Conservation (phyloP, 2,113 vertebrate species). For the Carollia perspicillata region DNA sequence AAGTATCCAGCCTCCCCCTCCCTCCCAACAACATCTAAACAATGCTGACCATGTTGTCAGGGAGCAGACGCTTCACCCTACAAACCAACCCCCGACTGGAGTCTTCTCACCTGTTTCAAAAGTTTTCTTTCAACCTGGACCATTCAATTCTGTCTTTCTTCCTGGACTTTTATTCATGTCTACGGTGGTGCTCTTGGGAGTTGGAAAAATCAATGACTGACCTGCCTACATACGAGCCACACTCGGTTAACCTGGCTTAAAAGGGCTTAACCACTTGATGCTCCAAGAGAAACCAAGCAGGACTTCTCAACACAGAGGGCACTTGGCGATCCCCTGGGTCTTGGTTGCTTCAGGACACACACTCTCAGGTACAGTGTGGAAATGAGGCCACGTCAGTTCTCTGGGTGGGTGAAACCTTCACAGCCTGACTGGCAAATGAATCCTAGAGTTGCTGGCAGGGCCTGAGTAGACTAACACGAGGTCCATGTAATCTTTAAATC, state of each 20-base stretch:
- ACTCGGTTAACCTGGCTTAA: slow-evolving; percentile 46
- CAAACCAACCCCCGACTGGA: neutral
- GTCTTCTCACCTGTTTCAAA: slow-evolving; percentile 58
- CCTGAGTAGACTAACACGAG: rapidly evolving
- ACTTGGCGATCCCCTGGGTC: neutral
- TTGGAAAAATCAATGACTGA: slow-evolving; percentile 44
- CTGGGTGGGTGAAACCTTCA: neutral
- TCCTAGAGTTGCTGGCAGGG: neutral
- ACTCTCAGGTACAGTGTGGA: rapidly evolving
- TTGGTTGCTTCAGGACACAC: neutral
- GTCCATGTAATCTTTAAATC: neutral
- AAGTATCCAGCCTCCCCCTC: neutral
- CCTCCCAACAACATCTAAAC: neutral
- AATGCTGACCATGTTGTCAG: neutral
- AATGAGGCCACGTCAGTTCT: neutral
- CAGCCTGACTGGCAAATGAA: neutral
- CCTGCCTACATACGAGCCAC: slow-evolving; percentile 34
- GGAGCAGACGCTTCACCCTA: neutral
- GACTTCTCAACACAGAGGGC: neutral
- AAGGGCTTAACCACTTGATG: slow-evolving; percentile 12
- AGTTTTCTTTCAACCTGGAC: slow-evolving; percentile 68
- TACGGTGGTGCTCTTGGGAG: slow-evolving; percentile 16
- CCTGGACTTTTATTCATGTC: slow-evolving; percentile 52
- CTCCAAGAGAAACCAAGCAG: neutral
- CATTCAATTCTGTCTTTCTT: slow-evolving; percentile 67